Conservation (phyloP, 37 sponge, comb jelly and placozoan genomes). For the Aphrocallistes beatrix region DNA sequence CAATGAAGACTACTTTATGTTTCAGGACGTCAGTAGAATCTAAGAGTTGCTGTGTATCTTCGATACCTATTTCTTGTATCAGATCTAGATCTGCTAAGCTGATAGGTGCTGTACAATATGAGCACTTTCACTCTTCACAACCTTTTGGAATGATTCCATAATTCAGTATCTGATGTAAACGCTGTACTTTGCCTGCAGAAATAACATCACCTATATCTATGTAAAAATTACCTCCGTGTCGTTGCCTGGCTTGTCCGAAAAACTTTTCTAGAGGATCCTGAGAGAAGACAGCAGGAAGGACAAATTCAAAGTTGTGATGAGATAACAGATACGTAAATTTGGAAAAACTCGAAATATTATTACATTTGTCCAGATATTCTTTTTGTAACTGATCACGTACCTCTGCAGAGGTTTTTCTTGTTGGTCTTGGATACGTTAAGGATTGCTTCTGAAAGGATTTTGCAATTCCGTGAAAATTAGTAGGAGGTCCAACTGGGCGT, state of each 20-base stretch:
- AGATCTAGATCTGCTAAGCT: not conserved
- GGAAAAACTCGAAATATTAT: too few relatives aligned
- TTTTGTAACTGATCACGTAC: too few relatives aligned
- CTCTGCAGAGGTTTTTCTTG: too few relatives aligned
- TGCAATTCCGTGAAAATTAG: too few relatives aligned
- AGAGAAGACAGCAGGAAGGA: not conserved
- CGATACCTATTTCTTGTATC: not conserved
- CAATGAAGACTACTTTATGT: slow-evolving; percentile 11
- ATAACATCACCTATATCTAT: not conserved
- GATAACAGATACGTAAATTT: not conserved
- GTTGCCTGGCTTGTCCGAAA: slow-evolving; percentile 13
- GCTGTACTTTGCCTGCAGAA: not conserved
- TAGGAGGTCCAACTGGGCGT: too few relatives aligned
- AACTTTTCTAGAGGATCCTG: not conserved
- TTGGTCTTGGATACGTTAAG: too few relatives aligned
- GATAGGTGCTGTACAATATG: not conserved
- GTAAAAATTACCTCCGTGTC: not conserved
- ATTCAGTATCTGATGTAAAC: slow-evolving; percentile 2
- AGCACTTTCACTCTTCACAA: not conserved
- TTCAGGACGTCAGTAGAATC: not conserved
- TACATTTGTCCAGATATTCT: too few relatives aligned
- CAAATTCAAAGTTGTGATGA: not conserved
- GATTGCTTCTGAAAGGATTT: too few relatives aligned
- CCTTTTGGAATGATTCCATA: not conserved
- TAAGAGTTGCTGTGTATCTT: not conserved